Conservation (phyloP, 1,140 invertebrate genomes). For the Chionoecetes opilio region DNA sequence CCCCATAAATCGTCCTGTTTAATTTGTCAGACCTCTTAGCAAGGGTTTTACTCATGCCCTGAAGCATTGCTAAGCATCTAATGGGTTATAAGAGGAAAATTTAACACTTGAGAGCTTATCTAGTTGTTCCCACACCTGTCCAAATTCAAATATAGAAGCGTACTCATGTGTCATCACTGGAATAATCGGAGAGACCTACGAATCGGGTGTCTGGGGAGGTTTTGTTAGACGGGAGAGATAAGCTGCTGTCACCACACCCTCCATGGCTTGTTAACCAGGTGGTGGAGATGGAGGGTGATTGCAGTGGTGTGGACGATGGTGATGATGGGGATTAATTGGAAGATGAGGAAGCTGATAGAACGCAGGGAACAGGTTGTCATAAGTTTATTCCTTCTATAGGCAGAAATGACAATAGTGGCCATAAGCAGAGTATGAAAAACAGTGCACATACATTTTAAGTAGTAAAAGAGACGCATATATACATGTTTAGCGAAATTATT, state of each 20-base stretch:
- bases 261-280: neutral
- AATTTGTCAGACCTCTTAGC: conserved; percentile 5
- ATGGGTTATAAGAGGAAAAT: neutral
- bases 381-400: neutral
- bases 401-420: neutral
- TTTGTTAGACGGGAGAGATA: neutral
- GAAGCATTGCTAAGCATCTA: neutral
- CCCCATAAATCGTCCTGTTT: neutral
- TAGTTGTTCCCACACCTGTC: neutral
- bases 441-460: neutral
- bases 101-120: neutral
- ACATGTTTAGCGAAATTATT: neutral
- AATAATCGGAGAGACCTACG: neutral
- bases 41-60: neutral
- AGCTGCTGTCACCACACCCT: neutral
- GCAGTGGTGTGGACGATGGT: neutral
- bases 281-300: neutral
- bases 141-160: neutral
- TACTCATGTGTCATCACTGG: neutral
- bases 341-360: neutral
- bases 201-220: neutral
- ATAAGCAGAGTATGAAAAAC: neutral
- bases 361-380: neutral
- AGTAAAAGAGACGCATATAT: neutral
- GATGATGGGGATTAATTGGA: conserved; percentile 6